phyloP scores from a whole-genome alignment of 2,888 invertebrate species.

The Metacarcinus magister region DNA sequence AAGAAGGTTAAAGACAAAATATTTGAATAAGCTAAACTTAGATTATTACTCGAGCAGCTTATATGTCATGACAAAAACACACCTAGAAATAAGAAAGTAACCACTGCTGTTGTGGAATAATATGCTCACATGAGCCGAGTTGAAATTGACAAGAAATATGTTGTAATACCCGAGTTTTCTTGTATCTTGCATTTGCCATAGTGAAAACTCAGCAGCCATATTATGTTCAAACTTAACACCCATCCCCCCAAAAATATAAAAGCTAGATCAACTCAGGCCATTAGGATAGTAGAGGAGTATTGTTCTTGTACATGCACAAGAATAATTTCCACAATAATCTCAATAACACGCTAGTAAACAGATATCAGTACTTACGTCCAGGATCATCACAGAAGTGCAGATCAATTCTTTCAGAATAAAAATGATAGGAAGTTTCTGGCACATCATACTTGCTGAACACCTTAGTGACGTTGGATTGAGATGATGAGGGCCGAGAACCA shows the following conservation, averaged over 20 bases:
- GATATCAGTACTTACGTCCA: conserved; percentile 88
- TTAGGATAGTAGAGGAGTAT: neutral
- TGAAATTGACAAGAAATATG: neutral
- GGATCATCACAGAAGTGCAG: conserved; percentile 98
- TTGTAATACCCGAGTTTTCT: neutral
- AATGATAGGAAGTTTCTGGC: conserved; percentile 98
- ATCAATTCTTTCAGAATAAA: conserved; percentile 94
- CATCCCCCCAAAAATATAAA: neutral
- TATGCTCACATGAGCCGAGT: neutral
- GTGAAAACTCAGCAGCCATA: conserved; percentile 49
- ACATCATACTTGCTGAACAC: conserved; percentile 95
- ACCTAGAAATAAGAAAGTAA: neutral
- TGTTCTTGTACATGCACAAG: conserved; percentile 45
- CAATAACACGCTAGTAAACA: neutral
- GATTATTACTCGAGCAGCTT: neutral
- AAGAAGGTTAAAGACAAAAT: neutral
- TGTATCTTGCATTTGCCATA: conserved; percentile 16
- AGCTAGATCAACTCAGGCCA: neutral
- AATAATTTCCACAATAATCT: conserved; percentile 6
- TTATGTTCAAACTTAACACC: neutral
- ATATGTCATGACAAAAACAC: conserved; percentile 3
- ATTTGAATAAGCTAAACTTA: conserved; percentile 9
- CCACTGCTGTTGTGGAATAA: neutral
- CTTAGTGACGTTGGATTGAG: conserved; percentile 84
- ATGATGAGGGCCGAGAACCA: neutral